Base-by-base conservation (phyloP, 1,140 invertebrate genomes). In the Nasonia vitripennis region DNA sequence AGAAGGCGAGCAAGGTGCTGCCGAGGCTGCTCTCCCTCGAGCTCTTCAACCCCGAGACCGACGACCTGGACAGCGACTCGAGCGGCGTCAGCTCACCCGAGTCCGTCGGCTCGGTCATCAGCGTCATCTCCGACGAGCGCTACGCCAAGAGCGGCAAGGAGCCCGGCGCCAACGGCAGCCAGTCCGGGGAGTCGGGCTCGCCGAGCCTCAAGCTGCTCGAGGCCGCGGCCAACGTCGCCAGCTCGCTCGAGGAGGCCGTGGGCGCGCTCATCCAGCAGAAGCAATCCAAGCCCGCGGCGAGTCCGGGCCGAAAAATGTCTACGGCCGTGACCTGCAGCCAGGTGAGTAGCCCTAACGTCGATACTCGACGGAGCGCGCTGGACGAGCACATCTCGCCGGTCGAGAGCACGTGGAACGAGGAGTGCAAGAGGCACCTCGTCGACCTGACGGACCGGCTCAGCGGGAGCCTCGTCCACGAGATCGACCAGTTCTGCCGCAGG, bases 1-100 rank as follows among this genome's bases (percentile, higher is more conserved):
- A 93, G 4, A 94, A 95, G 85, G 92, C 94, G 1, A 94, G 93
- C 70, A 95, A 94, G 86, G 81, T 93, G 2, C 37, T 96, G 55
- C 96, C 96, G 0, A 95, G 96, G 81, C 90, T 97, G 17, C 93
- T 97, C 81, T 96, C 96, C 2, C 91, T 98, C 78, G 97, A 98
- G 90, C 92, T 98, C 9, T 98, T 98, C 89, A 98, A 98, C 93
- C 97, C 97, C 1, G 97, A 97, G 89, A 97, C 96, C 10, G 97
- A 98, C 91, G 97, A 98, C 89, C 94, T 97, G 91, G 97, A 98
- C 89, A 98, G 97, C 88, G 97, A 98, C 91, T 97, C 97, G 1
- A 97, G 96, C 87, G 97, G 97, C 27, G 95, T 97, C 2, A 97
- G 97, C 0, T 98, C 97, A 0, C 97, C 97, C 3, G 97, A 98